Base-by-base conservation (phyloP, 2,113 vertebrate species). In the Ictidomys tridecemlineatus region DNA sequence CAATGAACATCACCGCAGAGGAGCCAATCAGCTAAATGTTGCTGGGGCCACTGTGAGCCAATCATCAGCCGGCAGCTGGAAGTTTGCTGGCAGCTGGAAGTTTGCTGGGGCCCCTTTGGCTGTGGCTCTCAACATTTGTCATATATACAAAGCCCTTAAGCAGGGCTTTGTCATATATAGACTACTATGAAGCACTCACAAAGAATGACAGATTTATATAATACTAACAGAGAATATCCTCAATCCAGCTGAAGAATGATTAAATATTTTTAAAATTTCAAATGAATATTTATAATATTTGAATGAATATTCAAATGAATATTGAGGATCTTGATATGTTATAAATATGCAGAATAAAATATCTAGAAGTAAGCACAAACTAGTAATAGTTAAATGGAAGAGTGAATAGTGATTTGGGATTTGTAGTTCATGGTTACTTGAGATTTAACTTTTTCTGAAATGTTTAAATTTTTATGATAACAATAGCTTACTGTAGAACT, bases 401-500 rank as follows among this genome's bases (percentile, higher is more conserved):
- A n/a, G 22, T 39, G 13, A 12, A 11, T 61, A 39, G 77, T n/a
- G 61, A 72, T 78, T 92, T 89, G n/a, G 72, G 42, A 61, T 72
- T 76, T 72, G n/a, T 45, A 72, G 2, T 42, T 77, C n/a, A 63
- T 70, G 28, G 22, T 87, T 42, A 91, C 7, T 72, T 72, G 63
- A 88, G 37, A 88, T 78, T 67, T 86, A 76, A 74, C 53, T 13
- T 89, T 79, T 67, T 65, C 16, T 48, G 8, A 80, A 70, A 39
- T 80, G 53, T 77, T 69, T 79, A 63, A 63, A 37, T 91, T 89
- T 89, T 88, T 83, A 17, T 53, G 26, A 70, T 69, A 96, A 63
- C 20, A 83, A 83, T 61, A 83, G 6, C 70, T 88, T 84, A 63
- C 69, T 53, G 30, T 84, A 69, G 51, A 77, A 77, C 53, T 78